A percentile compares a stretch with the other conserved stretches of the same genome.
phyloP scores from a whole-genome alignment of 92 coral and sea anemone species.

The Palythoa grandis region DNA sequence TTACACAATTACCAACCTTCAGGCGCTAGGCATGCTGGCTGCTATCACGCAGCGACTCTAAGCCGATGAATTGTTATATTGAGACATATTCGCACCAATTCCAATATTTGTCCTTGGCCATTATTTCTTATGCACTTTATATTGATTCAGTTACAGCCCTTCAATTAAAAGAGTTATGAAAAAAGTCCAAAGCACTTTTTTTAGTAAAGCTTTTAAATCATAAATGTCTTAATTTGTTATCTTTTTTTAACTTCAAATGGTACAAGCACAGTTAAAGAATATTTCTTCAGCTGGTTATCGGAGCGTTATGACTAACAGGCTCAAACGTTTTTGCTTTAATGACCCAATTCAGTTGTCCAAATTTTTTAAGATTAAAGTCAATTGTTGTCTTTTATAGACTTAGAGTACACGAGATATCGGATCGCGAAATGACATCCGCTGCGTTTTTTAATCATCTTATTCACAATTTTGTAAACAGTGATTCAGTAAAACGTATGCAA shows the following conservation, averaged over 20 bases:
- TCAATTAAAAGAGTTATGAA: not conserved
- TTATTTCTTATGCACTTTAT: not conserved
- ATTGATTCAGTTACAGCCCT: not conserved
- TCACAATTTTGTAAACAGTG: not conserved
- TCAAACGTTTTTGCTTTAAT: not conserved
- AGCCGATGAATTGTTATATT: not conserved
- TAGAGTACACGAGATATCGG: not conserved
- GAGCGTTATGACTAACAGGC: not conserved
- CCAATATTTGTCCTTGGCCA: not conserved
- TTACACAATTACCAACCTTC: not conserved
- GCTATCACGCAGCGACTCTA: not conserved
- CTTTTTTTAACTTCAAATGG: no score
- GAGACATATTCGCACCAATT: not conserved
- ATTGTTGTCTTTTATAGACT: not conserved
- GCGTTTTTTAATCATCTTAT: not conserved
- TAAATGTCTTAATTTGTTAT: not conserved
- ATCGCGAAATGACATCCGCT: not conserved
- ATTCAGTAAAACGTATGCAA: not conserved
- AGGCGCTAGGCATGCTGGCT: conserved; percentile 8
- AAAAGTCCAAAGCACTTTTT: not conserved
- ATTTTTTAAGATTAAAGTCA: not conserved
- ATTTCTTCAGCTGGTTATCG: not conserved
- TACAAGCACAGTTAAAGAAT: not conserved
- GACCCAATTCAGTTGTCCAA: not conserved
- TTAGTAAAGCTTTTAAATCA: not conserved